Evolutionary conservation across 2,888 invertebrate genomes (phyloP).

Genomic region (Drosophila suboccidentalis): DNA sequence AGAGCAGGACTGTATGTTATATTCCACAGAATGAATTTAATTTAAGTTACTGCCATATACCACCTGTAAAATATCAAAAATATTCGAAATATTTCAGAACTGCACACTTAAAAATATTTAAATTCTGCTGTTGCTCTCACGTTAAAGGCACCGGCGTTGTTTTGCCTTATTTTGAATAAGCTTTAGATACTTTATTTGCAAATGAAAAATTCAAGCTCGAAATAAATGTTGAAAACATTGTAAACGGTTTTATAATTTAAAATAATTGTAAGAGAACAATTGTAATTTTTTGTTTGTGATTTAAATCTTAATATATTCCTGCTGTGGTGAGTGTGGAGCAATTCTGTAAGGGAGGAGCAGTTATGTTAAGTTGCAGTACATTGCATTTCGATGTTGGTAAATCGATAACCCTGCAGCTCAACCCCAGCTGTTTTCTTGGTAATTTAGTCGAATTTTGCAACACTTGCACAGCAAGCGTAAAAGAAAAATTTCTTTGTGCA

Average conservation of each 20-base stretch:
- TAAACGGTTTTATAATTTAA: conserved; percentile 7
- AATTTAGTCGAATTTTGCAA: conserved; percentile 51
- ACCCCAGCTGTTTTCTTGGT: conserved; percentile 52
- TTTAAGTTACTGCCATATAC: conserved; percentile 70
- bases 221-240: conserved; percentile 60
- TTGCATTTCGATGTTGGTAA: conserved; percentile 31
- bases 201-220: conserved; percentile 48
- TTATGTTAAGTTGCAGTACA: conserved; percentile 15
- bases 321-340: conserved; percentile 3
- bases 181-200: conserved; percentile 25
- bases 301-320: too few species aligned
- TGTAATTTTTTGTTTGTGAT: not conserved
- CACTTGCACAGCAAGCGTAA: conserved; percentile 59
- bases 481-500: conserved; percentile 69
- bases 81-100: conserved; percentile 39
- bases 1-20: conserved; percentile 35
- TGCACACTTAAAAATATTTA: conserved; percentile 46
- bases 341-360: conserved; percentile 19
- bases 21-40: conserved; percentile 43
- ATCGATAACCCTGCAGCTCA: conserved; percentile 44
- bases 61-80: conserved; percentile 47
- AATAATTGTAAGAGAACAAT: conserved; percentile 17
- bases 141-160: conserved; percentile 41
- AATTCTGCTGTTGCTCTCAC: conserved; percentile 47
- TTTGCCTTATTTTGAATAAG: conserved; percentile 53